Evolutionary conservation across 2,888 invertebrate species (phyloP), one percentile per base, ranked within the genome.

Genomic region (Papilio elwesi): DNA sequence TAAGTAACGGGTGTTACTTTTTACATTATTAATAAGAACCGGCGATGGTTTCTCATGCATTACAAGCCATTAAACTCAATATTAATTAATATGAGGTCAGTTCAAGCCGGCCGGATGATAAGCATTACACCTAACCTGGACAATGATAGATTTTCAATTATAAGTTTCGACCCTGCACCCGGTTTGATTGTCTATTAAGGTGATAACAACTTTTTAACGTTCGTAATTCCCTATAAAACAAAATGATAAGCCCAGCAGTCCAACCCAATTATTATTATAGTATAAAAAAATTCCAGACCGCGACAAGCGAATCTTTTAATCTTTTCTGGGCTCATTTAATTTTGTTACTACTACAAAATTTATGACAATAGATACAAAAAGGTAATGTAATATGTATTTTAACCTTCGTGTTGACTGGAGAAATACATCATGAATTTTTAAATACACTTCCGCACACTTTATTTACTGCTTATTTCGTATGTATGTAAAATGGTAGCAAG

Each of bases 351-450:
- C 38, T 57, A 57, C n/a, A 57, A 57, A 36, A 57, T 57, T n/a
- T 59, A 59, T 59, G 59, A 59, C 59, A 38, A 8, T 59, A 59
- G 9, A 15, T 62, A 62, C 43, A 62, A 62, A 62, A 43, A 62
- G 43, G 13, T 43, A 62, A 43, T 43, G n/a, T 43, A 15, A 62
- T 62, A 62, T 62, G 59, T 62, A 62, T 62, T 15, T 62, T 68
- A 49, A 43, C 36, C 36, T 48, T 26, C 16, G 57, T 48, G 57
- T 68, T 57, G 38, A 26, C 55, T 57, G 48, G 57, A 57, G 68
- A 48, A 68, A 68, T 2, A 57, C 55, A 36, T 15, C 59, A 43
- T 68, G 68, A 68, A 68, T 68, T 57, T 68, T 68, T 57, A 68
- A 68, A 57, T 47, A 26, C 55, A 68, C 7, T 57, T 57, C 57